Conservation (phyloP, 64 coral and sea anemone genomes). For the Catalaphyllia jardinei region DNA sequence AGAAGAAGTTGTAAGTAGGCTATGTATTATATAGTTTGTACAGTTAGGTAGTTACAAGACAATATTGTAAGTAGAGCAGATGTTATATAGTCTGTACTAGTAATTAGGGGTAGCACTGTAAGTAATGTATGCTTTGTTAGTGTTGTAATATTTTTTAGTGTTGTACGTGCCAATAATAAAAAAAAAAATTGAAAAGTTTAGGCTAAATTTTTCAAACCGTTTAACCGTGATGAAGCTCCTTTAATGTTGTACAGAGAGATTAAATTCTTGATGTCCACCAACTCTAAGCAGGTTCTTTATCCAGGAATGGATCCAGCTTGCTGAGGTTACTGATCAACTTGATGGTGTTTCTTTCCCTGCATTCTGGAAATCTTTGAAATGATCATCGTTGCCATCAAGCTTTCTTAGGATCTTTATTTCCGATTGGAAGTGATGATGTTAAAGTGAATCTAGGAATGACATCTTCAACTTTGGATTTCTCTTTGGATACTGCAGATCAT, state of each 20-base stretch:
- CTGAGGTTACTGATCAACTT: slow-evolving; percentile 13
- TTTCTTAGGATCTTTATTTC: slow-evolving; percentile 30
- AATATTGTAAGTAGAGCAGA: too few species aligned
- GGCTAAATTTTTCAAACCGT: too few species aligned
- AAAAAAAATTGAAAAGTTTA: too few species aligned
- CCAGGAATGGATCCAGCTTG: slow-evolving; percentile 60
- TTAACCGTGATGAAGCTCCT: too few species aligned
- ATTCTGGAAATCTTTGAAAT: slow-evolving; percentile 27
- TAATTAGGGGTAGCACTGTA: too few species aligned
- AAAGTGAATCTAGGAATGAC: slow-evolving; percentile 15
- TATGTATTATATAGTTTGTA: too few species aligned
- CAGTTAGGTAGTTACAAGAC: too few species aligned
- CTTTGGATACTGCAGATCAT: not conserved
- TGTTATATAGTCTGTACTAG: too few species aligned
- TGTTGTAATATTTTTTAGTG: too few species aligned
- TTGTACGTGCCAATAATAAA: too few species aligned
- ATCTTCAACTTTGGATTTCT: slow-evolving; percentile 29
- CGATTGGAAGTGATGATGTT: not conserved
- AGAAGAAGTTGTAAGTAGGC: too few species aligned
- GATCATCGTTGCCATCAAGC: slow-evolving; percentile 55
- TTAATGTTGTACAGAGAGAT: not conserved
- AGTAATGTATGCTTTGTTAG: too few species aligned
- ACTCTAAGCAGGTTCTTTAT: slow-evolving; percentile 58
- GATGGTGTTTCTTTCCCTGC: slow-evolving; percentile 27
- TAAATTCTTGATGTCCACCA: slow-evolving; percentile 39